A percentile compares a stretch with the other conserved stretches of the same genome.
Conservation (phyloP, 2,888 invertebrate genomes). For the Axea sp. region DNA sequence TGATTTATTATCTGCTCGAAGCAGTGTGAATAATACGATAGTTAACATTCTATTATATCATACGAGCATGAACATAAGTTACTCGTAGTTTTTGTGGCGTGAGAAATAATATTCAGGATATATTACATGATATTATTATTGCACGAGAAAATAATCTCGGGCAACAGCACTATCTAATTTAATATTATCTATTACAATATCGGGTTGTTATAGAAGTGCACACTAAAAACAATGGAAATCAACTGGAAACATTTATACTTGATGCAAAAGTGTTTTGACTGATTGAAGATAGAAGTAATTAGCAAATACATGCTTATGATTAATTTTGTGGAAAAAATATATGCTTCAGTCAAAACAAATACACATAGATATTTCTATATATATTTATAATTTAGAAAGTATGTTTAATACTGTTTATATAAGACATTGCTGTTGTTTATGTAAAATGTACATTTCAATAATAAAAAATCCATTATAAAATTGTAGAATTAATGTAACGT, state of each 20-base stretch:
- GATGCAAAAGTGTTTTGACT: slow-evolving; percentile 32
- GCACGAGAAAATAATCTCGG: slow-evolving; percentile 45
- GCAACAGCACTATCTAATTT: slow-evolving; percentile 49
- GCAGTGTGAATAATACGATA: slow-evolving; percentile 42
- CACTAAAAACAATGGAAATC: slow-evolving; percentile 37
- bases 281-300: slow-evolving; percentile 46
- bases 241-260: slow-evolving; percentile 36
- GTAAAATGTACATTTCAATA: no score
- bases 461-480: no score
- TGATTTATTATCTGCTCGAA: slow-evolving; percentile 43
- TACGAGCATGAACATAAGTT: slow-evolving; percentile 30
- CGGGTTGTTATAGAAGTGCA: slow-evolving; percentile 5
- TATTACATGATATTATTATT: slow-evolving; percentile 57
- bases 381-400: no score
- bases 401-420: no score
- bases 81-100: slow-evolving; percentile 36
- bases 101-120: slow-evolving; percentile 58
- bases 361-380: no score
- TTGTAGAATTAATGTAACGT: no score
- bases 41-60: slow-evolving; percentile 55
- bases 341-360: no score
- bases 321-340: slow-evolving; percentile 25
- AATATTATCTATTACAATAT: slow-evolving; percentile 47
- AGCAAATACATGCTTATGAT: slow-evolving; percentile 27
- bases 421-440: no score